Evolutionary conservation across 2,113 vertebrate genomes (phyloP), one percentile per base, ranked within the genome.

Genomic region (Corythornis cristatus): DNA sequence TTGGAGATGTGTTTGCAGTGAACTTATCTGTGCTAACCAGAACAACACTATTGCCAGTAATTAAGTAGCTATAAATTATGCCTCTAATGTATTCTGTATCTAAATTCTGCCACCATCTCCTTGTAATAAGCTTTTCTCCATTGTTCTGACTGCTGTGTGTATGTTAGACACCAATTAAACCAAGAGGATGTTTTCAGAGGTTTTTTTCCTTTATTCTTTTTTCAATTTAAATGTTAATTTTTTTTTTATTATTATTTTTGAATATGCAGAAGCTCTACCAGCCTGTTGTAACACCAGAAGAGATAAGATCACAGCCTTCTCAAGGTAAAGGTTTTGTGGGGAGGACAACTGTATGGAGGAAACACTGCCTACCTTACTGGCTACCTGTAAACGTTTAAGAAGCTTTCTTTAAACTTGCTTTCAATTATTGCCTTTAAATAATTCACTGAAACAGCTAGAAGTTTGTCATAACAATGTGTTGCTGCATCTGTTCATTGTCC

Each of bases 201-300:
- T 70, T 71, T 50, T 73, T 8, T 68, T 14, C 1, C 26, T 40
- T 70, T 1, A 25, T 42, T 71, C n/a, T 37, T 37, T 48, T 83
- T 88, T 86, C 62, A 37, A 37, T 37, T 37, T 37, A 37, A 37
- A 37, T 37, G 10, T 37, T 37, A 37, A 37, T 37, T 10, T 35
- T 45, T 50, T 82, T 89, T 85, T 68, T 5, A 9, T 50, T 4
- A 16, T 1, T 31, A 35, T 71, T 37, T 37, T 48, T 83, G 1
- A 46, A 65, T 60, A 51, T 93, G 66, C 94, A 99, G 99, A 98
- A 97, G 37, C 97, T 98, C 54, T 98, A 98, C 82, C 95, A 97
- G 26, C 96, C 97, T 35, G 37, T 94, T 11, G 85, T 98, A 48
- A 94, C 91, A 40, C 96, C 98, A 64, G 80, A 98, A 75, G 97